Evolutionary conservation across 1,140 invertebrate species (phyloP).

Genomic region (Diabrotica undecimpunctata): DNA sequence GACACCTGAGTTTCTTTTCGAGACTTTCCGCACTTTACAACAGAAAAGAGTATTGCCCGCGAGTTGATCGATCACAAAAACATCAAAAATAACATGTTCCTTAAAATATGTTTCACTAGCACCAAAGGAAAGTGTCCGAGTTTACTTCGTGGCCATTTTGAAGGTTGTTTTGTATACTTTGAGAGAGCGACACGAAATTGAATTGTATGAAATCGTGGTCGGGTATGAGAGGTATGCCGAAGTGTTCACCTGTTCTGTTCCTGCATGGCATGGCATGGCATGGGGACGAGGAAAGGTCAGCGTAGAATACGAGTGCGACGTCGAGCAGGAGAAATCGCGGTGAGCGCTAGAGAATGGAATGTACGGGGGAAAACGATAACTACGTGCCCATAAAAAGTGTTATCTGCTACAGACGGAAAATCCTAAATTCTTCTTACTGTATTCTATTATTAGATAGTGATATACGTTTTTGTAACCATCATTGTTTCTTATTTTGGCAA

Average conservation of each 20-base stretch:
- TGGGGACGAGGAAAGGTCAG: conserved; percentile 1
- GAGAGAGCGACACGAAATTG: not conserved
- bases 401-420: no score
- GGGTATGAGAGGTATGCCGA: not conserved
- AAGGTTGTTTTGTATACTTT: not conserved
- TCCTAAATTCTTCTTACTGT: no score
- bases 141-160: not conserved
- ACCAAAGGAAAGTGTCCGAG: not conserved
- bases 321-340: not conserved
- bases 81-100: not conserved
- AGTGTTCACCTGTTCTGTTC: not conserved
- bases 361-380: not conserved
- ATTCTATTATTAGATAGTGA: no score
- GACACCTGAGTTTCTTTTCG: not conserved
- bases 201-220: not conserved
- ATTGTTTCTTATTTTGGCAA: no score
- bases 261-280: conserved; percentile 1
- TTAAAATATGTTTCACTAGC: not conserved
- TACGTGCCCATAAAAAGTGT: no score
- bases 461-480: no score
- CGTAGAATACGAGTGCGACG: not conserved
- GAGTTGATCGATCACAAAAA: no score
- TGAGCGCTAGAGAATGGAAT: not conserved
- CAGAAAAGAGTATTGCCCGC: no score
- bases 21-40: not conserved